phyloP scores from a whole-genome alignment of 2,113 vertebrate genomes.

The Thamnophis sirtalis region DNA sequence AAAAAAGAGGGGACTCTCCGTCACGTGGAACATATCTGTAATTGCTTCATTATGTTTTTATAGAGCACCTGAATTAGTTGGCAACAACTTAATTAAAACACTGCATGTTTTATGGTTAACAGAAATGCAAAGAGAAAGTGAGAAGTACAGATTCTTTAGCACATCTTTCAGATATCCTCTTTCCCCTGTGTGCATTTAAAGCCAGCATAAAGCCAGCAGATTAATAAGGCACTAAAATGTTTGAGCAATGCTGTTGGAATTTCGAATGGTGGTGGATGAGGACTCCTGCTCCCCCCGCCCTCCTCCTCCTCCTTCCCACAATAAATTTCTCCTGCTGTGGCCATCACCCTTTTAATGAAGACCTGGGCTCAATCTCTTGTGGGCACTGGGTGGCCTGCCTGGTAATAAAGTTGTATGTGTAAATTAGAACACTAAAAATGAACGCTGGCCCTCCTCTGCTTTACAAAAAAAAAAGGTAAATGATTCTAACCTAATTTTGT shows the following conservation, averaged over 20 bases:
- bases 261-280: conserved; percentile 1
- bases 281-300: background rate
- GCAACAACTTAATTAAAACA: conserved; percentile 61
- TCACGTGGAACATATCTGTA: conserved; percentile 54
- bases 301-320: background rate
- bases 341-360: conserved; percentile 31
- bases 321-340: conserved; percentile 23
- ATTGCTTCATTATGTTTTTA: conserved; percentile 66
- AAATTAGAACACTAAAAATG: conserved; percentile 18
- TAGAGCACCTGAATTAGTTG: conserved; percentile 57
- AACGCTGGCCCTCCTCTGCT: background rate
- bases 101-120: conserved; percentile 45
- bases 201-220: conserved; percentile 36
- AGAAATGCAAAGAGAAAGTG: conserved; percentile 44
- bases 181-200: conserved; percentile 40
- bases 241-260: conserved; percentile 28
- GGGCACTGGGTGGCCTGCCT: background rate
- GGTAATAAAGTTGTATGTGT: background rate
- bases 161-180: conserved; percentile 44
- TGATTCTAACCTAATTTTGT: background rate
- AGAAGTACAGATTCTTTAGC: conserved; percentile 25
- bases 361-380: background rate
- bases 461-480: background rate
- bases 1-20: conserved; percentile 9
- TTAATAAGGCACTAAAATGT: conserved; percentile 43